These are phyloP conservation scores for Dinothrombium tinctorium DNA, from an alignment of 1,140 invertebrate genomes.

Conservation along the genomic window DNA sequence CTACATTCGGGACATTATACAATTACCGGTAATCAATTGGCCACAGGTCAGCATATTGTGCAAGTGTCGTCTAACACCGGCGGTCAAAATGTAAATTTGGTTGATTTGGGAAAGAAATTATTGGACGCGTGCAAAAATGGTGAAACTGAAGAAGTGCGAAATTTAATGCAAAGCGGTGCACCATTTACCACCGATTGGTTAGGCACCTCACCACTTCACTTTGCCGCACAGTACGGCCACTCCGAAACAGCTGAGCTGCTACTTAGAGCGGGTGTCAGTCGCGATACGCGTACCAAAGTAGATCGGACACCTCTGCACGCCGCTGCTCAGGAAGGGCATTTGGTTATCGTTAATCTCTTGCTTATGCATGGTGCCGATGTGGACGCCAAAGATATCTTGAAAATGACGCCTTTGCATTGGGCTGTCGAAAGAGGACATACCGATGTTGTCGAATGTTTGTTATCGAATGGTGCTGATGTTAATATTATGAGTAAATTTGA, in stretches of 20 bases:
- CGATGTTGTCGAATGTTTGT: conserved; percentile 37
- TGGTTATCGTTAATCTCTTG: conserved; percentile 45
- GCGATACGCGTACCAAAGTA: conserved; percentile 71
- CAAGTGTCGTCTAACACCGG: too few relatives aligned
- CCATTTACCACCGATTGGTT: conserved; percentile 72
- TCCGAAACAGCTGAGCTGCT: conserved; percentile 53
- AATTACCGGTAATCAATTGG: too few relatives aligned
- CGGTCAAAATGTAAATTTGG: conserved; percentile 20
- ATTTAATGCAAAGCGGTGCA: conserved; percentile 59
- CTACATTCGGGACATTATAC: too few relatives aligned
- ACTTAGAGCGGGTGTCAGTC: conserved; percentile 53
- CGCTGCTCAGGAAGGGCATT: conserved; percentile 60
- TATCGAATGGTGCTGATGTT: conserved; percentile 44
- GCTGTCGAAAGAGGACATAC: conserved; percentile 58
- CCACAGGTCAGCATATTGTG: too few relatives aligned
- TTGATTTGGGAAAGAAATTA: conserved; percentile 57
- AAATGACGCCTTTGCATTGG: conserved; percentile 87
- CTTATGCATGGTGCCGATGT: conserved; percentile 50
- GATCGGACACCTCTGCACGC: conserved; percentile 70
- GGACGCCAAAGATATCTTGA: conserved; percentile 57
- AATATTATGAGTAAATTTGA: conserved; percentile 50
- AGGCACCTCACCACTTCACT: conserved; percentile 65
- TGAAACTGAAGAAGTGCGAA: conserved; percentile 43
- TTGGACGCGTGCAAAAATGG: conserved; percentile 49
- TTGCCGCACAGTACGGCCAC: conserved; percentile 59